Evolutionary conservation across 2,888 invertebrate species (phyloP).

Genomic region (Xylota segnis): DNA sequence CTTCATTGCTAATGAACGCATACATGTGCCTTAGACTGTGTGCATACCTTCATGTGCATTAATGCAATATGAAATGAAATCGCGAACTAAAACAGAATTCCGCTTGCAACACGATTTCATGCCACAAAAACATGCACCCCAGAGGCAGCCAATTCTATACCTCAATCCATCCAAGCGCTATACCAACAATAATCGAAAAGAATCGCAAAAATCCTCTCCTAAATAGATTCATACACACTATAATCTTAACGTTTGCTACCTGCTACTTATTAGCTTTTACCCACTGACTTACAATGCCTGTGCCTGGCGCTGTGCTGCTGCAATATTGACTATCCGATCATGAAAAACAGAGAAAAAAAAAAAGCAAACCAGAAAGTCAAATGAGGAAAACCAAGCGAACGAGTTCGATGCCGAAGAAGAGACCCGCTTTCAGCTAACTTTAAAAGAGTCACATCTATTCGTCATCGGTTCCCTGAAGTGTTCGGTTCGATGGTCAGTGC

Average conservation of each 20-base stretch:
- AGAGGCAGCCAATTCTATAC: conserved; percentile 16
- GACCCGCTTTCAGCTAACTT: conserved; percentile 65
- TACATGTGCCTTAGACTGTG: neutral
- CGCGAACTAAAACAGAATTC: conserved; percentile 30
- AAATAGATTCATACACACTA: conserved; percentile 10
- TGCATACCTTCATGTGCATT: neutral
- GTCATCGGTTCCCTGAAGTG: conserved; percentile 83
- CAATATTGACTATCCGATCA: conserved; percentile 50
- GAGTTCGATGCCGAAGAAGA: conserved; percentile 57
- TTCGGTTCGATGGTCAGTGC: conserved; percentile 81
- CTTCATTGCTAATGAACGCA: conserved; percentile 15
- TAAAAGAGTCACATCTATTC: conserved; percentile 80
- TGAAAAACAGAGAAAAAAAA: no score
- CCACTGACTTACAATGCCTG: conserved; percentile 66
- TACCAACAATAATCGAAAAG: conserved; percentile 18
- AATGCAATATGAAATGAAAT: conserved; percentile 15
- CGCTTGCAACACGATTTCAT: conserved; percentile 51
- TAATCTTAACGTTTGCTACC: conserved; percentile 2
- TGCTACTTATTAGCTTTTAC: conserved; percentile 41
- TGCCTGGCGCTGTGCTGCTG: conserved; percentile 1
- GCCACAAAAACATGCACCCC: conserved; percentile 31
- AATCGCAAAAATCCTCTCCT: conserved; percentile 45
- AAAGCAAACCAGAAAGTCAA: conserved; percentile 67
- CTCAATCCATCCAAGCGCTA: neutral
- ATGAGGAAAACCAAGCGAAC: conserved; percentile 67